phyloP scores from a whole-genome alignment of 2,797 vertebrate species.

The Lindbergichthys nudifrons region DNA sequence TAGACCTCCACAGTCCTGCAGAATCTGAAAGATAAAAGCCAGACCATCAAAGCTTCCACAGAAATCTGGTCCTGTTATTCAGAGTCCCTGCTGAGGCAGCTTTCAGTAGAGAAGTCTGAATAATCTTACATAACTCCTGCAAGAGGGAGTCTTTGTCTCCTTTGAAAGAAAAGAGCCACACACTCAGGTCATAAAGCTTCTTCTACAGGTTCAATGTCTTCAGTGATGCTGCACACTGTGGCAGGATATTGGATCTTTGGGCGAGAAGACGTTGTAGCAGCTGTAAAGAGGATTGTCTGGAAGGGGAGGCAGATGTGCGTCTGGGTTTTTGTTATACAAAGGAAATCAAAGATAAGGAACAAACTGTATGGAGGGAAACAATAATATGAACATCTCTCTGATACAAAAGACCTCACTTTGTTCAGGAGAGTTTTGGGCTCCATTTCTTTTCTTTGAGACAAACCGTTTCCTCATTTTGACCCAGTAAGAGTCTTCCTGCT shows the following conservation, averaged over 20 bases:
- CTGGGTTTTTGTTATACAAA: conserved; percentile 4
- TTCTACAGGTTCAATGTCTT: conserved; percentile 36
- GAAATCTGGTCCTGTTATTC: conserved; percentile 18
- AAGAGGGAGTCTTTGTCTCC: conserved; percentile 28
- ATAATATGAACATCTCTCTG: conserved; percentile 13
- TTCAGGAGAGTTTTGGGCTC: neutral
- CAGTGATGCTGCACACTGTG: conserved; percentile 13
- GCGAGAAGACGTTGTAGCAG: conserved; percentile 28
- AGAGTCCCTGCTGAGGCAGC: conserved; percentile 30
- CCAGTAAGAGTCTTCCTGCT: conserved; percentile 7
- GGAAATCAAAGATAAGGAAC: conserved; percentile 23
- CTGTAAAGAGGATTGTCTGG: conserved; percentile 20
- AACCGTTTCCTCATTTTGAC: neutral
- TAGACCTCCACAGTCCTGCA: neutral
- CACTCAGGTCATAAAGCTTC: conserved; percentile 26
- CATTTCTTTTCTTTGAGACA: neutral
- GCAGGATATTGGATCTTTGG: conserved; percentile 53
- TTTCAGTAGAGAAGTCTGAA: conserved; percentile 38
- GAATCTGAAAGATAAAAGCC: neutral
- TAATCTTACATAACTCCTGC: conserved; percentile 25
- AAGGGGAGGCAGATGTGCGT: neutral
- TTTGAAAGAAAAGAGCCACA: conserved; percentile 20
- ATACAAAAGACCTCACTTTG: neutral
- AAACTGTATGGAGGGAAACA: neutral
- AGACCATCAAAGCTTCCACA: neutral